Evolutionary conservation across 2,888 invertebrate genomes (phyloP).

Genomic region (Aphodius sticticus): DNA sequence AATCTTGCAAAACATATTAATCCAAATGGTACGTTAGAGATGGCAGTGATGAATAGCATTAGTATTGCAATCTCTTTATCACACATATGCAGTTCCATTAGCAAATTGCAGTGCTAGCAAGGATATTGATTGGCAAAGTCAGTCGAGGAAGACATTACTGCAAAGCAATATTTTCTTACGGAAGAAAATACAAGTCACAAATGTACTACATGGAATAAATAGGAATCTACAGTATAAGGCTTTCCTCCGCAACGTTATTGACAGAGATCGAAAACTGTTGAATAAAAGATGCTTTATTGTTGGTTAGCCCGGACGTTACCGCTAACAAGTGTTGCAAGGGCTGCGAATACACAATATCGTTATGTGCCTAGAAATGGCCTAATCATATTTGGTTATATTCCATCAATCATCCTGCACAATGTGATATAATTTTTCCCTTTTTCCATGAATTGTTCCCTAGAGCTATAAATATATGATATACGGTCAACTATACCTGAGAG

Average conservation of each 20-base stretch:
- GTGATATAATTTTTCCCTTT: neutral
- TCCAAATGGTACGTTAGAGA: neutral
- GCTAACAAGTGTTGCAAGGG: slow-evolving; percentile 4
- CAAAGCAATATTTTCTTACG: neutral
- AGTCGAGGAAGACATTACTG: neutral
- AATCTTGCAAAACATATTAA: neutral
- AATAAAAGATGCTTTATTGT: slow-evolving; percentile 4
- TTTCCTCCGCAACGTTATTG: neutral
- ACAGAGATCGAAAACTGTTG: neutral
- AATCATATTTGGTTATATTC: neutral
- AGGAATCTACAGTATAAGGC: neutral
- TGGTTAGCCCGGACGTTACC: neutral
- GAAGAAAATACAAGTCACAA: neutral
- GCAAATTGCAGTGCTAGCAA: neutral
- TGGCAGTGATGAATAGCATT: neutral
- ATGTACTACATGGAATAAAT: neutral
- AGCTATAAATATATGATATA: neutral
- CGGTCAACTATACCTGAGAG: too few species aligned
- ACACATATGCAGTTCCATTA: neutral
- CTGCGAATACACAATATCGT: neutral
- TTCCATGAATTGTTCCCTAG: neutral
- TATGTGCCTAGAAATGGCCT: neutral
- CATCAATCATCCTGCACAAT: neutral
- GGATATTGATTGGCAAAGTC: neutral
- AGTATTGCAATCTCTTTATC: neutral